phyloP scores from a whole-genome alignment of 2,888 invertebrate genomes.

The Drosophila macrothrix region DNA sequence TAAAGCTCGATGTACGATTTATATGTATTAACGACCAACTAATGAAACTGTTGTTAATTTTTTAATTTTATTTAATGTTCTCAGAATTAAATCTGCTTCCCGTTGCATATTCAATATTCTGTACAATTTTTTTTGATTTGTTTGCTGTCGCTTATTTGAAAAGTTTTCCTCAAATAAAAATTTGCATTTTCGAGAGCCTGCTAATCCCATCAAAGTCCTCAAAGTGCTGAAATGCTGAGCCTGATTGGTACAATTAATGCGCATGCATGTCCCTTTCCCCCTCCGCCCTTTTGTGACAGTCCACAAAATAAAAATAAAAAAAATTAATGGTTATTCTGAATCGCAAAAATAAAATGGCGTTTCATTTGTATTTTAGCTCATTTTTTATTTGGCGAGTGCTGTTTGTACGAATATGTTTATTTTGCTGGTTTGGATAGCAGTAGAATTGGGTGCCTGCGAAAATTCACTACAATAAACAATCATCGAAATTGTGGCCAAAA shows the following conservation, averaged over 20 bases:
- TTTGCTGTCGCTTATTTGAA: not conserved
- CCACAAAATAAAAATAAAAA: not conserved
- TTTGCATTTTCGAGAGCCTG: slow-evolving; percentile 31
- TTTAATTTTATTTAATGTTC: not conserved
- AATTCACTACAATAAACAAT: slow-evolving; percentile 27
- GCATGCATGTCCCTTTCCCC: slow-evolving; percentile 28
- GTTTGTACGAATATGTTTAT: not conserved
- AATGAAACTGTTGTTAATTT: not conserved
- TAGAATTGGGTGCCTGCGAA: slow-evolving; percentile 1
- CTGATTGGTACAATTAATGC: slow-evolving; percentile 41
- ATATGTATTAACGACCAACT: not conserved
- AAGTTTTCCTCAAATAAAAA: slow-evolving; percentile 22
- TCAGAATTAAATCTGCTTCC: not conserved
- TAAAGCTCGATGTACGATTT: too few relatives aligned
- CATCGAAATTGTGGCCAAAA: not conserved
- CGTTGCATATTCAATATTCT: not conserved
- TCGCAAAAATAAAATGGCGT: not conserved
- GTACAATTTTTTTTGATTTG: not conserved
- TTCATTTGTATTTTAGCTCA: not conserved
- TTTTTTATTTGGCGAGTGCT: not conserved
- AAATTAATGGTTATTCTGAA: not conserved
- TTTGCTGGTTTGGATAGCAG: slow-evolving; percentile 15
- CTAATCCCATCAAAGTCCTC: slow-evolving; percentile 1
- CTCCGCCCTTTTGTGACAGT: not conserved
- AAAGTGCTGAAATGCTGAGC: slow-evolving; percentile 18